Base-by-base conservation (phyloP, 2,888 invertebrate species). In the Spilarctia lutea region DNA sequence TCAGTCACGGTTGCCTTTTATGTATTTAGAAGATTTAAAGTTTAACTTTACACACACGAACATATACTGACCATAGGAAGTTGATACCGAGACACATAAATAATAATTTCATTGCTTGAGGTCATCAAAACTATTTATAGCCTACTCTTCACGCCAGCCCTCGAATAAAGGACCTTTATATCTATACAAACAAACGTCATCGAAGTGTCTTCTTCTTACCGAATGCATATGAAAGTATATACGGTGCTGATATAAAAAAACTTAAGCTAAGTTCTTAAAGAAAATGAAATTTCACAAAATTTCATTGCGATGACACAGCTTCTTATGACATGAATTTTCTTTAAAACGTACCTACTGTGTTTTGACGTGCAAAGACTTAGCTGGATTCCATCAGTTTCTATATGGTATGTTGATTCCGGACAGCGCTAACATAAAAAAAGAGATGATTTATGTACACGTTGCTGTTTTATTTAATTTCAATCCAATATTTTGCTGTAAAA, bases 71-170 rank as follows among this genome's bases (percentile, higher is more conserved):
- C 30, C 63, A 30, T 63, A 63, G 27, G 63, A 63, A 63, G 7
- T 18, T 30, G 6, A 63, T 30, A 30, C 30, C 7, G 18, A 27
- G 52, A 39, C 39, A 18, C 39, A 69, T 69, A 60, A 69, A 60
- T 69, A 39, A 69, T 69, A 69, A n/a, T 35, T 69, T 52, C 35
- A 69, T 52, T 35, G 18, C n/a, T 4, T 13, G 39, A 39, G 56
- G 35, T 69, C 56, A 56, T 69, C 69, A 39, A 69, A 69, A n/a
- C 56, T 56, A 69, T 56, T 56, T 56, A 56, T 39, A 56, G 16
- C 27, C 11, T n/a, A 67, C 67, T 45, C 27, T n/a, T 35, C 3
- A 27, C n/a, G 11, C 45, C 60, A 10, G 52, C 24, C 7, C 20
- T 24, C 24, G 35, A n/a, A 48, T 8, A 45, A 52, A 52, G 3